Conservation (phyloP, 1,140 invertebrate genomes). For the Hypsibius dujardini region DNA sequence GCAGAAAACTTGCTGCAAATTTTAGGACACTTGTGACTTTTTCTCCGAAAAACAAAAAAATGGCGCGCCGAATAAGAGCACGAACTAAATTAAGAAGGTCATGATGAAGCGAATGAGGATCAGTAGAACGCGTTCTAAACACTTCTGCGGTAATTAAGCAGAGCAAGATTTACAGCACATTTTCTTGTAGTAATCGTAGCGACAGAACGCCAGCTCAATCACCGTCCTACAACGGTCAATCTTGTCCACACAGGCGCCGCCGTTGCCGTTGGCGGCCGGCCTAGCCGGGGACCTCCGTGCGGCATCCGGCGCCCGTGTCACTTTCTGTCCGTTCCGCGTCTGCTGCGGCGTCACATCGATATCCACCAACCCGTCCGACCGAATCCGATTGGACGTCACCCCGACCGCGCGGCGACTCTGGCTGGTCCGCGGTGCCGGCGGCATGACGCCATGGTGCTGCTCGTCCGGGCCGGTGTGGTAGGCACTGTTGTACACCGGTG, state of each 20-base stretch:
- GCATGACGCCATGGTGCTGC: not conserved
- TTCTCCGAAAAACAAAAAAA: too few relatives aligned
- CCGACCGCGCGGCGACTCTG: not conserved
- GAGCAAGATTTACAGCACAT: slow-evolving; percentile 15
- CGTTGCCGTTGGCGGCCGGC: slow-evolving; percentile 3
- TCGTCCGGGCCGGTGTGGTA: slow-evolving; percentile 2
- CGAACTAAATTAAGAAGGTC: too few relatives aligned
- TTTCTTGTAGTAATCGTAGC: slow-evolving; percentile 16
- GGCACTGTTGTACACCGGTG: not conserved
- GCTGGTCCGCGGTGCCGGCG: not conserved
- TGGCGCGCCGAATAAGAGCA: too few relatives aligned
- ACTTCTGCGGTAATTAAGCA: not conserved
- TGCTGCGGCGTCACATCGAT: slow-evolving; percentile 2
- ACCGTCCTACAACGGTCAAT: slow-evolving; percentile 9
- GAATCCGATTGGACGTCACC: not conserved
- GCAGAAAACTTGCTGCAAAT: too few relatives aligned
- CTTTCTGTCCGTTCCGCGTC: not conserved
- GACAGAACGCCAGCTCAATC: slow-evolving; percentile 1
- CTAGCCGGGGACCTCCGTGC: not conserved
- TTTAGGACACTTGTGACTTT: too few relatives aligned
- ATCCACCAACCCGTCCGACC: not conserved
- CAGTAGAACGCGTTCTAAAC: too few relatives aligned
- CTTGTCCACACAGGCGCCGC: not conserved
- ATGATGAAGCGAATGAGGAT: too few relatives aligned
- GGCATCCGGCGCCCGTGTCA: not conserved